Evolutionary conservation across 2,888 invertebrate genomes (phyloP).

Genomic region (Phengaris alcon): DNA sequence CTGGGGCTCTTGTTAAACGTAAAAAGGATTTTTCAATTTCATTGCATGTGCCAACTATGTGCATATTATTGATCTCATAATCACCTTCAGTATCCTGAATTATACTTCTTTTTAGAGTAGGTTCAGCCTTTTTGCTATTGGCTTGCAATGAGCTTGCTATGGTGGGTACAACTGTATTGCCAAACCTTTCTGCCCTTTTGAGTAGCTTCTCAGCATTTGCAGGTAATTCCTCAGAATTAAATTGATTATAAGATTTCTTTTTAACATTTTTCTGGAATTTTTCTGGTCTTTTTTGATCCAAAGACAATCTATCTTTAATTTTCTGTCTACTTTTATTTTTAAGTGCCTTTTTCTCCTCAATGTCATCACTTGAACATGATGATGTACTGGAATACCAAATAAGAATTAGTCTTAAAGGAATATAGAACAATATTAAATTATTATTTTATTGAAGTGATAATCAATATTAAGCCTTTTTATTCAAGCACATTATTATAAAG

Average conservation of each 20-base stretch:
- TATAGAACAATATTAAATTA: no score
- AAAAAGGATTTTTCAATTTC: slow-evolving; percentile 98
- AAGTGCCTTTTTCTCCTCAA: slow-evolving; percentile 69
- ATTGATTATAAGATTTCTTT: slow-evolving; percentile 83
- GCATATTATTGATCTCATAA: slow-evolving; percentile 91
- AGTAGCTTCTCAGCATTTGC: slow-evolving; percentile 89
- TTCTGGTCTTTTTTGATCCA: slow-evolving; percentile 64
- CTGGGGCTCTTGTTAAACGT: slow-evolving; percentile 96
- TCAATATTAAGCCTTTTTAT: no score
- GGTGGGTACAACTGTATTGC: slow-evolving; percentile 70
- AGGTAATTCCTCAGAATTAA: slow-evolving; percentile 82
- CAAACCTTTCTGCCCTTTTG: slow-evolving; percentile 94
- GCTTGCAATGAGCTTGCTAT: slow-evolving; percentile 69
- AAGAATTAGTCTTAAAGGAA: neutral
- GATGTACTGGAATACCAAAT: slow-evolving; percentile 65
- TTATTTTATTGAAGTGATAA: no score
- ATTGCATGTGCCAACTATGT: slow-evolving; percentile 95
- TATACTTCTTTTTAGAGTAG: slow-evolving; percentile 55
- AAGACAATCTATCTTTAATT: slow-evolving; percentile 79
- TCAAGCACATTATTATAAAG: no score
- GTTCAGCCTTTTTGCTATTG: slow-evolving; percentile 56
- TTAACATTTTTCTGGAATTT: slow-evolving; percentile 75
- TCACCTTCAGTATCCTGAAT: slow-evolving; percentile 83
- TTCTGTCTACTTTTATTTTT: slow-evolving; percentile 72
- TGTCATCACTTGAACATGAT: slow-evolving; percentile 75